A percentile compares a stretch with the other conserved stretches of the same genome.
These are phyloP conservation scores for Miltochrista miniata DNA, from an alignment of 2,888 invertebrate species.

Conservation along the genomic window DNA sequence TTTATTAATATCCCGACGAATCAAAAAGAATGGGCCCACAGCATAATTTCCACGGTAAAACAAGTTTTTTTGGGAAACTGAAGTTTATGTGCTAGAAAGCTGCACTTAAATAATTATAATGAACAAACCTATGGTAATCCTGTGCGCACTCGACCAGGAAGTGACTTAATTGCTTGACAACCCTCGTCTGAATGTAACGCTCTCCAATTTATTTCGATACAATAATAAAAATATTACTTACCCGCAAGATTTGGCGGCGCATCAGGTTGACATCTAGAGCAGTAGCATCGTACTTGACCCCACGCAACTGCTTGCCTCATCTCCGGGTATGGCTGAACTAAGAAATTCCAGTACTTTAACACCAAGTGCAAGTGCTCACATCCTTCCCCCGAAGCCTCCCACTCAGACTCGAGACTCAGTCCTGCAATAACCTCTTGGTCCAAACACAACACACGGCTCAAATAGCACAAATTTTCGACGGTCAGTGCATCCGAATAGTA, in stretches of 20 bases:
- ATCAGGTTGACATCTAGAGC: slow-evolving; percentile 62
- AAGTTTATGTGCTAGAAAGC: no score
- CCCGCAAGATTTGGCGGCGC: slow-evolving; percentile 54
- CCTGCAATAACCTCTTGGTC: slow-evolving; percentile 54
- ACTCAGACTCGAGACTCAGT: slow-evolving; percentile 58
- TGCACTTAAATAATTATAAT: no score
- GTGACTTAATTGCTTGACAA: no score
- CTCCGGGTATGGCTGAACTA: slow-evolving; percentile 65
- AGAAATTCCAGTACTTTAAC: slow-evolving; percentile 67
- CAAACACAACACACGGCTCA: slow-evolving; percentile 58
- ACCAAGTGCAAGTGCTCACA: slow-evolving; percentile 70
- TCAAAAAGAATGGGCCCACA: no score
- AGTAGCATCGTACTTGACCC: slow-evolving; percentile 69
- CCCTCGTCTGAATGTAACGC: no score
- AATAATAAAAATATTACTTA: slow-evolving; percentile 24
- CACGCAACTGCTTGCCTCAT: slow-evolving; percentile 64
- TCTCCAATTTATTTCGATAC: no score
- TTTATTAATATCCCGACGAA: no score
- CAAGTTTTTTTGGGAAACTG: no score
- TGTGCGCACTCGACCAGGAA: no score
- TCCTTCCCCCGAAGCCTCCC: slow-evolving; percentile 61
- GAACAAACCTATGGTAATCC: no score
- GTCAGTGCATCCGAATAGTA: slow-evolving; percentile 55
- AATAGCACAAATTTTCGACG: slow-evolving; percentile 61
- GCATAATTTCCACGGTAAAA: no score